These are phyloP conservation scores for Platyrinchus mystaceus DNA, from an alignment of 2,797 vertebrate species.

Conservation along the genomic window DNA sequence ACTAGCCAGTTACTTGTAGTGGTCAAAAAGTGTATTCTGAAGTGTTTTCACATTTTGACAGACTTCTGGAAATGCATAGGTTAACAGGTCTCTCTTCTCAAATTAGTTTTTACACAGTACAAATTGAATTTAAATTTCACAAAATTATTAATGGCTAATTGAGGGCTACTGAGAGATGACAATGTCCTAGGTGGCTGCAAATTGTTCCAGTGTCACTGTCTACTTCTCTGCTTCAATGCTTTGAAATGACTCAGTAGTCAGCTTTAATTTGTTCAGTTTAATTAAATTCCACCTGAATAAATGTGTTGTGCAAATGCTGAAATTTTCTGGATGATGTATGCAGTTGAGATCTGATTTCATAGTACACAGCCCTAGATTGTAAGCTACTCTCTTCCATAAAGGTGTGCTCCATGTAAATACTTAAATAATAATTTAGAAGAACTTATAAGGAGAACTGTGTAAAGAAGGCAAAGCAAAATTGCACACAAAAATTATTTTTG, in stretches of 20 bases:
- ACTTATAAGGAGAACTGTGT: neutral
- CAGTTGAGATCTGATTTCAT: slow-evolving; percentile 2
- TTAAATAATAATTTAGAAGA: neutral
- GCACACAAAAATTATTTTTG: neutral
- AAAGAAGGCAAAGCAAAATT: neutral
- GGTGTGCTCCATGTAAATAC: neutral
- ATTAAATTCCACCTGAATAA: slow-evolving; percentile 60
- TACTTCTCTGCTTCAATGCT: neutral
- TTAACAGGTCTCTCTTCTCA: neutral
- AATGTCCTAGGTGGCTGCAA: slow-evolving; percentile 3
- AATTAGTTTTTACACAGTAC: neutral
- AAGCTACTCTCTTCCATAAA: neutral
- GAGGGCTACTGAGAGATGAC: slow-evolving; percentile 16
- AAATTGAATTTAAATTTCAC: slow-evolving; percentile 43
- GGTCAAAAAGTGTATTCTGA: neutral
- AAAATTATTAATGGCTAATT: slow-evolving; percentile 50
- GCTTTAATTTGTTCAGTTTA: slow-evolving; percentile 59
- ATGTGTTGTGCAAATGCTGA: neutral
- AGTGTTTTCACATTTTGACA: neutral
- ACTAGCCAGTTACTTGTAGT: neutral
- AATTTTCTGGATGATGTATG: slow-evolving; percentile 28
- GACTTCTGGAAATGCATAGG: neutral
- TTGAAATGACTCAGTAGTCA: slow-evolving; percentile 46
- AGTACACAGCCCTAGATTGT: neutral
- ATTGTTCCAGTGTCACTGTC: slow-evolving; percentile 19